Evolutionary conservation across 2,888 invertebrate species (phyloP), one percentile per base, ranked within the genome.

Genomic region (Agrilus biguttatus): DNA sequence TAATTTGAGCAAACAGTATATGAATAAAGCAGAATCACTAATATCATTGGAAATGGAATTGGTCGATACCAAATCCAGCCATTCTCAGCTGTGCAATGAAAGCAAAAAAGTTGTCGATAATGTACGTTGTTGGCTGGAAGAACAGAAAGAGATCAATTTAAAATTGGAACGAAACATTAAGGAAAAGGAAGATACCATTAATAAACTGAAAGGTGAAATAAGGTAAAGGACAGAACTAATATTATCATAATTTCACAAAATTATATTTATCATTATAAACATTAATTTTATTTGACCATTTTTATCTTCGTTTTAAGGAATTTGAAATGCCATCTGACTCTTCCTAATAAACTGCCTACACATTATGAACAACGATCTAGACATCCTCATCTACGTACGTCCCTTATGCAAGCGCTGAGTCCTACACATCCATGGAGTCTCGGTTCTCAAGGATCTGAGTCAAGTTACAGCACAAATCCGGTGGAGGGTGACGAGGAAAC

Each of bases 81-180:
- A 58, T 12, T 60, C 65, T 39, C 62, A 61, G 45, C 54, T 67
- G 21, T 61, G 60, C 45, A 49, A 47, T 17, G 66, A 67, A 51
- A 63, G 66, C 43, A 58, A 55, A 50, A 57, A 58, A 35, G 59
- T 66, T 13, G 54, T 65, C 8, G 51, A 55, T 40, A 61, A 65
- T 44, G 63, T 66, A 5, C 55, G 56, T 32, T 50, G 51, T 32
- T 67, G 67, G 67, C 49, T 67, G 43, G 52, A 58, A 38, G 64
- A 67, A 46, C 66, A 67, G 49, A 56, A 55, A 43, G 54, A 52
- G 44, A 63, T 65, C 23, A 65, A 64, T 48, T 49, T 55, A 13
- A 51, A 57, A 35, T 42, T 57, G 32, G 49, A 46, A 40, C 45
- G 51, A 32, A 51, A 52, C 33, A 40, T 55, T 35, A 53, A 52